phyloP scores from a whole-genome alignment of 2,113 vertebrate genomes.

The Rhinopithecus roxellana region DNA sequence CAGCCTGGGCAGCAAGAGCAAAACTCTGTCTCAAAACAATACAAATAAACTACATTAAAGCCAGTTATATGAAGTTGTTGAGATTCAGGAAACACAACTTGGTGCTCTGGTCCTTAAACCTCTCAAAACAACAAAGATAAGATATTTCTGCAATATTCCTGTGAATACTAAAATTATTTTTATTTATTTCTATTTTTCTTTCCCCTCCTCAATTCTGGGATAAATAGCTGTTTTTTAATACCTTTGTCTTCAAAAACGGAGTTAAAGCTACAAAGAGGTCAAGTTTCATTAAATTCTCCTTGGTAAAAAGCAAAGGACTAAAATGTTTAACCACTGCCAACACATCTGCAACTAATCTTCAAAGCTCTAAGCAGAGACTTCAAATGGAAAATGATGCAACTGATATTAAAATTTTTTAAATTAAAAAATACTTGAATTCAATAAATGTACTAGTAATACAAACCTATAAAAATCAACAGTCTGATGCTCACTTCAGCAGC shows the following conservation, averaged over 20 bases:
- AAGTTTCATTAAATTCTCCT: not conserved
- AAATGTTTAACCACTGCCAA: not conserved
- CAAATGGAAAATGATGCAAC: not conserved
- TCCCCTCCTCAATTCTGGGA: not conserved
- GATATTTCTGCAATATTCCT: not conserved
- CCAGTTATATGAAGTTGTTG: not conserved
- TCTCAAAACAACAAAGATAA: not conserved
- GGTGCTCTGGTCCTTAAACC: not conserved
- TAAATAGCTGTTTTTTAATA: not conserved
- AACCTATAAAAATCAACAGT: not conserved
- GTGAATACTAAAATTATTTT: not conserved
- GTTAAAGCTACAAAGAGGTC: not conserved
- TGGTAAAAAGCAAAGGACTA: conserved; percentile 15
- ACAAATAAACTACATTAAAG: not conserved
- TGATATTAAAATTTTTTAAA: not conserved
- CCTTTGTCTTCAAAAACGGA: not conserved
- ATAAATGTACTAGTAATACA: not conserved
- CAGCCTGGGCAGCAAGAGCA: too few species aligned
- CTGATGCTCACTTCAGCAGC: too few species aligned
- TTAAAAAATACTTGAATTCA: not conserved
- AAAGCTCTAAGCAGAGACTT: not conserved
- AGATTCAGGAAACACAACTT: not conserved
- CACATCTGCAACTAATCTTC: not conserved
- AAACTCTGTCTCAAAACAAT: too few species aligned
- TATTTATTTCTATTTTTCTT: not conserved